Conservation (phyloP, 2,888 invertebrate species). For the Eristalis arbustorum region DNA sequence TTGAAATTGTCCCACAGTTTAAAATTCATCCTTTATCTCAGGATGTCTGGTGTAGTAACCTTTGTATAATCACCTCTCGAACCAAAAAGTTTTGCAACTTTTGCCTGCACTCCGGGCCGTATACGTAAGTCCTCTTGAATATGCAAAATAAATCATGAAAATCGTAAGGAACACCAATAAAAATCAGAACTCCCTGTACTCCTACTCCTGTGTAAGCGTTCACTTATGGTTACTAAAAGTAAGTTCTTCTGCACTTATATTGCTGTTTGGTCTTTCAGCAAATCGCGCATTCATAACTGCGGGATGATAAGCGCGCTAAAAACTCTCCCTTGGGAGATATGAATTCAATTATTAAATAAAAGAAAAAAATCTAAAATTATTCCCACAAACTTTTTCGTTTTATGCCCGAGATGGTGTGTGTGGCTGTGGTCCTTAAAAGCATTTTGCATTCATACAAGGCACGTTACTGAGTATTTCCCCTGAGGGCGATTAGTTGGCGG, state of each 20-base stretch:
- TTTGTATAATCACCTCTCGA: slow-evolving; percentile 36
- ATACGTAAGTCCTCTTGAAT: not conserved
- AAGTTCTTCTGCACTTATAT: slow-evolving; percentile 12
- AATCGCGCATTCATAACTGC: slow-evolving; percentile 36
- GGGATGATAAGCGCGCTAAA: slow-evolving; percentile 38
- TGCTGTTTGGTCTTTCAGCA: slow-evolving; percentile 10
- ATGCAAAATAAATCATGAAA: slow-evolving; percentile 27
- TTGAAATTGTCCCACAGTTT: slow-evolving; percentile 8
- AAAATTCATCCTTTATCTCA: not conserved
- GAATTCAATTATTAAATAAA: slow-evolving; percentile 63
- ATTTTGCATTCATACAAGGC: slow-evolving; percentile 60
- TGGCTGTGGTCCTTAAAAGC: slow-evolving; percentile 52
- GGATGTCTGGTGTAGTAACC: slow-evolving; percentile 9
- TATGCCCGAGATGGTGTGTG: slow-evolving; percentile 46
- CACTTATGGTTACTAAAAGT: slow-evolving; percentile 38
- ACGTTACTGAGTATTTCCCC: slow-evolving; percentile 59
- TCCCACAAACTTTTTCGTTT: slow-evolving; percentile 55
- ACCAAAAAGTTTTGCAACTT: slow-evolving; percentile 24
- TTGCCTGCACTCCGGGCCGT: not conserved
- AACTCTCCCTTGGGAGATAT: slow-evolving; percentile 22
- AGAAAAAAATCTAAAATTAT: slow-evolving; percentile 44
- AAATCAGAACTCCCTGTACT: not conserved
- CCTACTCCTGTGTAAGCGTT: not conserved
- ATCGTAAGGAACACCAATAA: slow-evolving; percentile 27
- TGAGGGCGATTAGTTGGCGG: slow-evolving; percentile 65